Base-by-base conservation (phyloP, 2,888 invertebrate genomes). In the Rutpela maculata region DNA sequence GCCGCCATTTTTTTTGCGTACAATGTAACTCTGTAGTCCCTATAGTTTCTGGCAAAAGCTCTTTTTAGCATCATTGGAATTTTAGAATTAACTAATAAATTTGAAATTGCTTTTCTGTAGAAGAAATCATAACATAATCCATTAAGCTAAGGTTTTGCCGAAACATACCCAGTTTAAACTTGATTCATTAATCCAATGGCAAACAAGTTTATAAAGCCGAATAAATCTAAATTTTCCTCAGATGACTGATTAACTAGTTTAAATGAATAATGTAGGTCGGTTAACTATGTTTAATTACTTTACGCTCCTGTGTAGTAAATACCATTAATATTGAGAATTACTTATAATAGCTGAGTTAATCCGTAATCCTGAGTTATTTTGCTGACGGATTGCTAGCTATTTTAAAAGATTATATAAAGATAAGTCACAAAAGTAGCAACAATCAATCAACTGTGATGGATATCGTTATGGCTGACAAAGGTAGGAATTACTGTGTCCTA, bases 301-400 rank as follows among this genome's bases (percentile, higher is more conserved):
- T 59, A 59, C 65, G 65, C 55, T 60, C 56, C 43, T 59, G n/a
- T 65, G 59, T 63, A 76, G 76, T 78, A 76, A 74, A 78, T 76
- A 76, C 68, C 76, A 78, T 78, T 78, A 76, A 78, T 78, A 78
- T 76, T 71, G 71, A 70, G 74, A 74, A 65, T 75, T 77, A 75
- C 73, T 79, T 77, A 75, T 78, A 78, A 78, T 76, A 68, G 72
- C 63, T 43, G 72, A 68, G 76, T 74, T 78, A 77, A 75, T 65
- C 66, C 31, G 55, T 78, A 78, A 78, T 80, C 78, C 75, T 18
- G 18, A 62, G 75, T 78, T 68, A 77, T 80, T 80, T 55, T 60
- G 65, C 63, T 80, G 80, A 80, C 78, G 78, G 74, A 80, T 77
- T 72, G 76, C 70, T 38, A 66, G 75, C 74, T 66, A 80, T 77